These are phyloP conservation scores for Florisuga fusca DNA, from an alignment of 2,797 vertebrate genomes.

Conservation along the genomic window DNA sequence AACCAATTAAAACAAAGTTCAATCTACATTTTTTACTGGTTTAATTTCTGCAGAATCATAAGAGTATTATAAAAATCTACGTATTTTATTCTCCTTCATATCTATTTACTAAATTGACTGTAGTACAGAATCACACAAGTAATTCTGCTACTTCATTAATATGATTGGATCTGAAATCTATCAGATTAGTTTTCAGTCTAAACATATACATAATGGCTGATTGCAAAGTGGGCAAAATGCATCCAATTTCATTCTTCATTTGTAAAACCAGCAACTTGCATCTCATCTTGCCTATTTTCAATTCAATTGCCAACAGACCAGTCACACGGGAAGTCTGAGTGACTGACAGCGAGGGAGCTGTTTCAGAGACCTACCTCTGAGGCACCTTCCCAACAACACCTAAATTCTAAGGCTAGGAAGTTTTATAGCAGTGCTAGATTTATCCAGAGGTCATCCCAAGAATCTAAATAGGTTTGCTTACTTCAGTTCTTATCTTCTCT, in stretches of 20 bases:
- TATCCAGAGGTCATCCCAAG: neutral
- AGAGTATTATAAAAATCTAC: conserved; percentile 60
- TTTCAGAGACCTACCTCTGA: neutral
- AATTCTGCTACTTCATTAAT: conserved; percentile 73
- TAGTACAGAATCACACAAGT: conserved; percentile 67
- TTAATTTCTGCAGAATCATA: conserved; percentile 77
- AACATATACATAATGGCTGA: conserved; percentile 59
- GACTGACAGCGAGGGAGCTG: neutral
- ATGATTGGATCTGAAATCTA: conserved; percentile 74
- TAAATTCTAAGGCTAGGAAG: neutral
- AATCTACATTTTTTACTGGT: conserved; percentile 81
- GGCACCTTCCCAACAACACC: conserved; percentile 1
- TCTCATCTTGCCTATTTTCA: conserved; percentile 37
- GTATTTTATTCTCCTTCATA: conserved; percentile 71
- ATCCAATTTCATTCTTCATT: conserved; percentile 61
- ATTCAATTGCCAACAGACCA: neutral
- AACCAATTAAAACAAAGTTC: conserved; percentile 85
- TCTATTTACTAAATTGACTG: conserved; percentile 79
- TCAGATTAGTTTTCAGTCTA: conserved; percentile 63
- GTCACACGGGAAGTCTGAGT: neutral
- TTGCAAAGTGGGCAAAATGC: conserved; percentile 61
- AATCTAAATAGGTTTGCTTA: neutral
- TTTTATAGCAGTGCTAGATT: neutral
- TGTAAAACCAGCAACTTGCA: conserved; percentile 53
- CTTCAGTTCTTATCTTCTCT: neutral